phyloP scores from a whole-genome alignment of 2,797 vertebrate genomes.

The Poecilia picta region DNA sequence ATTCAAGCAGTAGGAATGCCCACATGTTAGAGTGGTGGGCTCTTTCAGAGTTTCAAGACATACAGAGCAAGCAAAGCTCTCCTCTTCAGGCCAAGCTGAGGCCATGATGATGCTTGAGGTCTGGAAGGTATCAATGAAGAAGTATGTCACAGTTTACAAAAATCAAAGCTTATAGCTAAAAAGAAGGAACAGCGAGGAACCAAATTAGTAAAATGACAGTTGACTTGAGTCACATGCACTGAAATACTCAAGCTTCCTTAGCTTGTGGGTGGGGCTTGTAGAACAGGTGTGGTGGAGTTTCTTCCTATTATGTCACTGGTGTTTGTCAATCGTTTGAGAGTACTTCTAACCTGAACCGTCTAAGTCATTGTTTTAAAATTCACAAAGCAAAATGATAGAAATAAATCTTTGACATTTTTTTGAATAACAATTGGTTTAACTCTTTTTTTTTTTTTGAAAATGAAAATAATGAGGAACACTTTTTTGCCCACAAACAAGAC shows the following conservation, averaged over 20 bases:
- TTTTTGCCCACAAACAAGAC: conserved; percentile 19
- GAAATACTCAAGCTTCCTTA: conserved; percentile 39
- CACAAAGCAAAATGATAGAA: rapidly evolving
- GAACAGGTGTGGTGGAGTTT: conserved; percentile 72
- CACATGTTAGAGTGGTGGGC: conserved; percentile 82
- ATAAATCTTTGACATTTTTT: not conserved
- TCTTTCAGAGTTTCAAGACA: conserved; percentile 81
- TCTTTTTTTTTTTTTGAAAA: not conserved
- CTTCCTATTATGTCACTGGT: conserved; percentile 23
- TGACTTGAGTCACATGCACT: conserved; percentile 44
- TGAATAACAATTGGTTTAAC: not conserved
- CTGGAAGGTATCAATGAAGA: not conserved
- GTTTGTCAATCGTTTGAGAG: conserved; percentile 9
- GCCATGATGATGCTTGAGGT: conserved; percentile 56
- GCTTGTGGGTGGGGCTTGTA: conserved; percentile 62
- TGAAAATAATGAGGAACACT: rapidly evolving
- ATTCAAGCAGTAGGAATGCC: conserved; percentile 82
- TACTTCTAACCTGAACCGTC: not conserved
- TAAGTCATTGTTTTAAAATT: not conserved
- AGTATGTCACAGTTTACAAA: not conserved
- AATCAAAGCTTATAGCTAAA: not conserved
- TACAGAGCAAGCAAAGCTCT: conserved; percentile 79
- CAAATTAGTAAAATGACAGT: conserved; percentile 43
- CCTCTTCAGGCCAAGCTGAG: conserved; percentile 73
- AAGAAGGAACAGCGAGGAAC: not conserved